Percentiles rank a stretch among this genome's conserved stretches.
These are phyloP conservation scores for Ariopsis seemanni DNA, from an alignment of 2,113 vertebrate species.

Conservation along the genomic window DNA sequence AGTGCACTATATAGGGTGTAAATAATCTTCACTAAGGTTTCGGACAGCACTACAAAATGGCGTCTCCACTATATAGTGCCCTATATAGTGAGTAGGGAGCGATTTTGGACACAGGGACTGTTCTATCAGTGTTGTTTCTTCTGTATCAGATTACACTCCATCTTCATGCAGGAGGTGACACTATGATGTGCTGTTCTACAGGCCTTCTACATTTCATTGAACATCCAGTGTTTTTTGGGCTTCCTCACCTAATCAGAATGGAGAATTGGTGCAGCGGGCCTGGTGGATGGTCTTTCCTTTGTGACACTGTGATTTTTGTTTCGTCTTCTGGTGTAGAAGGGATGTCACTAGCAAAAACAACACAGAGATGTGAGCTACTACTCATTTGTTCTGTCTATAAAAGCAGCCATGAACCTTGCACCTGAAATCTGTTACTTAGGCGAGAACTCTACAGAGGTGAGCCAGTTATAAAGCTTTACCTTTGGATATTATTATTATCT, in stretches of 20 bases:
- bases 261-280: conserved; percentile 82
- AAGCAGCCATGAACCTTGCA: neutral
- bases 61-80: no score
- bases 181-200: neutral
- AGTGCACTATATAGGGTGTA: no score
- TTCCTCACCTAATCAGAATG: conserved; percentile 79
- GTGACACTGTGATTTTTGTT: conserved; percentile 61
- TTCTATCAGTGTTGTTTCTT: neutral
- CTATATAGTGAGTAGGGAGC: no score
- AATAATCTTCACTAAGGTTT: no score
- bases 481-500: conserved; percentile 23
- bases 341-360: conserved; percentile 50
- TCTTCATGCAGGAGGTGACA: neutral
- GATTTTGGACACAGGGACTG: neutral
- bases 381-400: neutral
- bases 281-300: conserved; percentile 68
- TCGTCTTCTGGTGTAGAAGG: conserved; percentile 45
- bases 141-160: neutral
- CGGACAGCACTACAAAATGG: no score
- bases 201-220: neutral
- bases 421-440: neutral
- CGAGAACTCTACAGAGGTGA: neutral
- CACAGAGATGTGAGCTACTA: neutral
- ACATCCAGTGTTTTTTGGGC: neutral
- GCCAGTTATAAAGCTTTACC: conserved; percentile 21